Percentiles rank a stretch among this genome's conserved stretches.
Evolutionary conservation across 1,140 invertebrate species (phyloP).

Genomic region (Micrasema minimum): DNA sequence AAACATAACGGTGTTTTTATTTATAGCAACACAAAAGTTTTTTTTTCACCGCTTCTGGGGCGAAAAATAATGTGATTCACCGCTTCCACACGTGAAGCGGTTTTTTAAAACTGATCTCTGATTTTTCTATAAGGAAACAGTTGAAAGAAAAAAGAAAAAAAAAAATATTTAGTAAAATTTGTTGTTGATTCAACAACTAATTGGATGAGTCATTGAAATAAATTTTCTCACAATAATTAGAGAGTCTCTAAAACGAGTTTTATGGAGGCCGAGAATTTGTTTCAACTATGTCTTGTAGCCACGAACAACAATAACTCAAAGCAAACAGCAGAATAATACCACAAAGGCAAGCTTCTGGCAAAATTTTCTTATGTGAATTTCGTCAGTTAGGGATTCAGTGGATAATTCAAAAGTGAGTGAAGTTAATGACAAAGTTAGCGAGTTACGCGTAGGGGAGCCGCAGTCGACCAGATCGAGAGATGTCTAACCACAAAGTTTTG

Average conservation of each 20-base stretch:
- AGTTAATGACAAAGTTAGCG: constrained; percentile 32
- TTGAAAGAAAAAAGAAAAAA: neutral
- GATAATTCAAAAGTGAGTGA: constrained; percentile 32
- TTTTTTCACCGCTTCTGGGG: no score
- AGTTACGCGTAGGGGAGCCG: no score
- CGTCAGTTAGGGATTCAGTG: constrained; percentile 22
- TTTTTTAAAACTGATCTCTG: no score
- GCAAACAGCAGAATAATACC: constrained; percentile 14
- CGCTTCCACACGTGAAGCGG: no score
- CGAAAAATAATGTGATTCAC: no score
- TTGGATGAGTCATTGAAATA: neutral
- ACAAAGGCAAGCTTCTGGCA: constrained; percentile 16
- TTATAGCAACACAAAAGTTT: no score
- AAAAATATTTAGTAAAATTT: neutral
- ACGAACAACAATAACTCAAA: constrained; percentile 16
- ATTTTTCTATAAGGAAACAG: neutral
- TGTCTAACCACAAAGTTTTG: no score
- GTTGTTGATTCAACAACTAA: neutral
- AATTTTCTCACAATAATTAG: no score
- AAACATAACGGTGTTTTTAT: no score
- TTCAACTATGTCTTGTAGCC: neutral
- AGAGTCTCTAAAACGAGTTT: no score
- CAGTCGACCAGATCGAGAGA: no score
- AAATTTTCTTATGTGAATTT: constrained; percentile 29
- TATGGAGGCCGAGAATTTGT: no score